phyloP scores from a whole-genome alignment of 1,140 invertebrate species.

The Drosophila bifasciata region DNA sequence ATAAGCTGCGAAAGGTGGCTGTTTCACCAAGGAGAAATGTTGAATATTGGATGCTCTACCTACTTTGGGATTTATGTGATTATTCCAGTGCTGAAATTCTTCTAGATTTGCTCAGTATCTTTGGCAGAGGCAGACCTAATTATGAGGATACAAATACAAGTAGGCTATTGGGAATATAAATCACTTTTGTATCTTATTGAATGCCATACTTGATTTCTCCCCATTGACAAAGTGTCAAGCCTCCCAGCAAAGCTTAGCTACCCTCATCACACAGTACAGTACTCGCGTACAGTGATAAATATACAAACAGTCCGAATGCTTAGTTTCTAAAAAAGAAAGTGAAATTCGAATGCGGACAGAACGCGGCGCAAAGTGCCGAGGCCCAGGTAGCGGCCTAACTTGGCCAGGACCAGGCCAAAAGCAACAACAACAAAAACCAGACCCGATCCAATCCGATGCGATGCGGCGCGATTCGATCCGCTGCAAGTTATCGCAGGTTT shows the following conservation, averaged over 20 bases:
- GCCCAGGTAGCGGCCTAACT: conserved; percentile 53
- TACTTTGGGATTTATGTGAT: no score
- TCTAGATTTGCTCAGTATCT: no score
- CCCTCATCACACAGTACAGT: conserved; percentile 2
- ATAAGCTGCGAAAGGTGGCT: conserved; percentile 45
- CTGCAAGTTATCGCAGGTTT: conserved; percentile 72
- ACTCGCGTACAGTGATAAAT: conserved; percentile 23
- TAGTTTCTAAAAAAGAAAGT: conserved; percentile 81
- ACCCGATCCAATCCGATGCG: not conserved
- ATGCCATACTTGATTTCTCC: not conserved
- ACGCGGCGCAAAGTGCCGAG: conserved; percentile 72
- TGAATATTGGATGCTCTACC: conserved; percentile 19
- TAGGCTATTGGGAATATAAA: no score
- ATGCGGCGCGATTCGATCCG: conserved; percentile 16
- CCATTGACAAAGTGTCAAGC: not conserved
- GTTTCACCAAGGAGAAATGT: not conserved
- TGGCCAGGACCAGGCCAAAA: conserved; percentile 70
- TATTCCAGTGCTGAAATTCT: no score
- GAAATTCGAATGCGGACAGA: conserved; percentile 73
- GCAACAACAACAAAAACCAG: conserved; percentile 6
- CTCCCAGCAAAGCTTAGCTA: not conserved
- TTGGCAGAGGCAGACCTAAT: no score
- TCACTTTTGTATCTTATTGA: no score
- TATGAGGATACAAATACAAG: no score
- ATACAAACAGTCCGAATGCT: conserved; percentile 41